Evolutionary conservation across 2,888 invertebrate genomes (phyloP).

Genomic region (Drosophila atripex): DNA sequence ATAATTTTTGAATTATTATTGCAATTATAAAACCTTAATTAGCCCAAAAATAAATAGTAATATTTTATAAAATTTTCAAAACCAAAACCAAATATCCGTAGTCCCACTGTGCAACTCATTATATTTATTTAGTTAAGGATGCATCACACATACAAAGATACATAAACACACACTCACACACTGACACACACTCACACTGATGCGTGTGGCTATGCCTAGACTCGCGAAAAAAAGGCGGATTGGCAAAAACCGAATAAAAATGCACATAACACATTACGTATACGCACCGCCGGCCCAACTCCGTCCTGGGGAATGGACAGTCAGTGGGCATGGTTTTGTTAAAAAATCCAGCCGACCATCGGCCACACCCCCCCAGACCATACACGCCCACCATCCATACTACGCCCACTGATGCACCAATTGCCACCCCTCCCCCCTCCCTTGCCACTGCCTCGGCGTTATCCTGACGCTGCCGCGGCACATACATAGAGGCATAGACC

Average conservation of each 20-base stretch:
- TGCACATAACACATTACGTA: constrained; percentile 53
- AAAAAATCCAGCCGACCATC: neutral
- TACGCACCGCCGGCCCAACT: constrained; percentile 54
- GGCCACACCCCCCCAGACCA: neutral
- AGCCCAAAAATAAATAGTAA: no score
- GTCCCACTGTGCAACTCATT: constrained; percentile 64
- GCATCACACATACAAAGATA: constrained; percentile 27
- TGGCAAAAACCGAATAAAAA: constrained; percentile 41
- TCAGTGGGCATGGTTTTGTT: constrained; percentile 4
- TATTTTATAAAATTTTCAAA: no score
- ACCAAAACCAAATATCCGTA: neutral
- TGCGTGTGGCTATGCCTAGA: constrained; percentile 31
- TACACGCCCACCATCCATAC: no score
- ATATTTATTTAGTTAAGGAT: constrained; percentile 72
- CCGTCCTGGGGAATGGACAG: constrained; percentile 19
- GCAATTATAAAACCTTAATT: no score
- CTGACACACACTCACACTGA: constrained; percentile 13
- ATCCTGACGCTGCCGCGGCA: neutral
- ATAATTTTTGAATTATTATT: neutral
- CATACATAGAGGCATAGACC: constrained; percentile 63
- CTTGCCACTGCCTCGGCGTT: neutral
- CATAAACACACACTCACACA: constrained; percentile 24
- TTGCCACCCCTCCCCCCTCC: neutral
- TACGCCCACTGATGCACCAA: constrained; percentile 17
- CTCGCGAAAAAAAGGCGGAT: constrained; percentile 16